Percentiles rank a stretch among this genome's conserved stretches.
Evolutionary conservation across 2,797 vertebrate genomes (phyloP).

Genomic region (Myotis planiceps): DNA sequence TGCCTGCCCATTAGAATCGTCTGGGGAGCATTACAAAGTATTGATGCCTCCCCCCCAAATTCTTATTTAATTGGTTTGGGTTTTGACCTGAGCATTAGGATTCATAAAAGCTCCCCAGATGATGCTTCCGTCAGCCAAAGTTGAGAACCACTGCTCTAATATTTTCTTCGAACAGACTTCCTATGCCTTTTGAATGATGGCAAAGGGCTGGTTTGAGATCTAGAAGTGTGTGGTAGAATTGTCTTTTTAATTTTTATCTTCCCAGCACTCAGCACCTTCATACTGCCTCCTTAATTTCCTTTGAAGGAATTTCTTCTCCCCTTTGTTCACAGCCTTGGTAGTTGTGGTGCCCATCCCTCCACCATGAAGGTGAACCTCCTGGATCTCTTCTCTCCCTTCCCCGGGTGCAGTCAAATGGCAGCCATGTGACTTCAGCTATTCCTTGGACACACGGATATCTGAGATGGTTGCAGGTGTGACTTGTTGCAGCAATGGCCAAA

Average conservation of each 20-base stretch:
- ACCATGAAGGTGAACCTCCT: neutral
- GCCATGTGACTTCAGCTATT: neutral
- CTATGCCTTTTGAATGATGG: neutral
- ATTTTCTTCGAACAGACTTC: conserved; percentile 17
- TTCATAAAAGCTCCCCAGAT: neutral
- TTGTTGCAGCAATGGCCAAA: neutral
- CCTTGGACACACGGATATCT: neutral
- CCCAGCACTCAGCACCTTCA: neutral
- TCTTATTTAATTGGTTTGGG: neutral
- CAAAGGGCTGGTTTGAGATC: neutral
- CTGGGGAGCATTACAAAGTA: neutral
- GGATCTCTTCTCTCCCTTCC: neutral
- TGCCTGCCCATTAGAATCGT: neutral
- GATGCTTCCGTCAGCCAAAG: neutral
- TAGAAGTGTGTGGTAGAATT: neutral
- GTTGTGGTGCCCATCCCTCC: neutral
- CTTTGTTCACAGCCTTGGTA: neutral
- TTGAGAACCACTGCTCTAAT: neutral
- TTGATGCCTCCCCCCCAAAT: neutral
- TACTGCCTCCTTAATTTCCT: neutral
- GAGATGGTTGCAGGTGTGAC: neutral
- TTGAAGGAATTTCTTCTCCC: neutral
- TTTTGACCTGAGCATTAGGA: neutral
- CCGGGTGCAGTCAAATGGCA: neutral
- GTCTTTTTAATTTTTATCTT: neutral